Base-by-base conservation (phyloP, 2,113 vertebrate species). In the Tragelaphus buxtoni region DNA sequence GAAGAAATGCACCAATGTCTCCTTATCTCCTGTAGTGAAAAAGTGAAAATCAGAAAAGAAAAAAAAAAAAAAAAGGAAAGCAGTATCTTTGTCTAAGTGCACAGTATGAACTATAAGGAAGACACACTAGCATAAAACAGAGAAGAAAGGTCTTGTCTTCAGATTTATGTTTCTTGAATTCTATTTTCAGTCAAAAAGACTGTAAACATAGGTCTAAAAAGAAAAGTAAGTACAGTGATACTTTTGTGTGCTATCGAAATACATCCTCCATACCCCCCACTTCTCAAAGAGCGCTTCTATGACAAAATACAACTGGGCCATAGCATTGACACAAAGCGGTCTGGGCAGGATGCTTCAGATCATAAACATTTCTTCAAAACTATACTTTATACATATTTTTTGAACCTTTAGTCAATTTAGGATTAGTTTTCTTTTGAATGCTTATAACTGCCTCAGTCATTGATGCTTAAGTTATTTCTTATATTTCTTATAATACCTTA, bases 81-180 rank as follows among this genome's bases (percentile, higher is more conserved):
- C 28, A 1, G 85, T 92, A 80, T 95, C 94, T 58, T 45, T 92
- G 35, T 98, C 98, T 87, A 99, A 98, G 93, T 98, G 45, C 4
- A 98, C 92, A 42, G 28, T 0, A 98, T 99, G 45, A 98, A 72
- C 97, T 99, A 99, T 81, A 99, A 99, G 93, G 99, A 99, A 69
- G 99, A 99, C 4, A 4, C 39, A 6, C 20, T 28, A 42, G 9
- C 20, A 10, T 18, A 12, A 14, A 99, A 97, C 99, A 99, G 24
- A 98, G 99, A 28, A 99, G 99, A 84, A 99, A 99, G 30, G 99
- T 96, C 98, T 98, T 9, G 0, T 99, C 99, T 97, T 99, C 99
- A 74, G 99, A 99, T 96, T 88, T 98, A 4, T 94, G 98, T 87
- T 99, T 99, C 97, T 98, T 99, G 95, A 45, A 93, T 82, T 99